phyloP scores from a whole-genome alignment of 2,113 vertebrate genomes.

The Butorides virescens region DNA sequence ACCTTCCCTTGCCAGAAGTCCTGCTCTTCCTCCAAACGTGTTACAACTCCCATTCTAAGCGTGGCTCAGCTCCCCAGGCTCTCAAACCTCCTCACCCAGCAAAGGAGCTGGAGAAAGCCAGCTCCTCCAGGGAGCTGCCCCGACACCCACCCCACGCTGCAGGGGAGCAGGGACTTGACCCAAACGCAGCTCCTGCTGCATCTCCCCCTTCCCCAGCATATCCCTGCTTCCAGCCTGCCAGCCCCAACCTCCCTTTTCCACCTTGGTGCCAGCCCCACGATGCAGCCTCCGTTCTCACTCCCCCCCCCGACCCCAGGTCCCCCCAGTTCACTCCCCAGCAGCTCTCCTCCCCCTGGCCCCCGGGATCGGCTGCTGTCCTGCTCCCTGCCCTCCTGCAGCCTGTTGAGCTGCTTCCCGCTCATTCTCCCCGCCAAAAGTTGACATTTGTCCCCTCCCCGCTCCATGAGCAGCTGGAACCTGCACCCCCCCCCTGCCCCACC shows the following conservation, averaged over 20 bases:
- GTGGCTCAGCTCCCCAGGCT: rapidly evolving
- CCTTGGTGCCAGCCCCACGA: neutral
- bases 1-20: neutral
- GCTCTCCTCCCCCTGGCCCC: rapidly evolving
- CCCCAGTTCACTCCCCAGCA: neutral
- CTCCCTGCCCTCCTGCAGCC: neutral
- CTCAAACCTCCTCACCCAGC: neutral
- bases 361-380: neutral
- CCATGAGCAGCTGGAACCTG: neutral
- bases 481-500: neutral
- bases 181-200: rapidly evolving
- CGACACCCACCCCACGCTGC: rapidly evolving
- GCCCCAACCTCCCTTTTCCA: neutral
- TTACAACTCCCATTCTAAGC: neutral
- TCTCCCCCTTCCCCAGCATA: neutral
- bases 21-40: rapidly evolving
- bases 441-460: neutral
- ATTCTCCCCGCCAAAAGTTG: slow-evolving; percentile 1
- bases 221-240: neutral
- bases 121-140: neutral
- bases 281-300: neutral
- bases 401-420: neutral
- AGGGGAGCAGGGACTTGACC: neutral
- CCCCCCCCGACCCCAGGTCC: rapidly evolving
- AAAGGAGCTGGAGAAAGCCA: neutral